Percentiles rank a stretch among this genome's conserved stretches.
phyloP scores from a whole-genome alignment of 1,140 invertebrate genomes.

The Zophobas morio region DNA sequence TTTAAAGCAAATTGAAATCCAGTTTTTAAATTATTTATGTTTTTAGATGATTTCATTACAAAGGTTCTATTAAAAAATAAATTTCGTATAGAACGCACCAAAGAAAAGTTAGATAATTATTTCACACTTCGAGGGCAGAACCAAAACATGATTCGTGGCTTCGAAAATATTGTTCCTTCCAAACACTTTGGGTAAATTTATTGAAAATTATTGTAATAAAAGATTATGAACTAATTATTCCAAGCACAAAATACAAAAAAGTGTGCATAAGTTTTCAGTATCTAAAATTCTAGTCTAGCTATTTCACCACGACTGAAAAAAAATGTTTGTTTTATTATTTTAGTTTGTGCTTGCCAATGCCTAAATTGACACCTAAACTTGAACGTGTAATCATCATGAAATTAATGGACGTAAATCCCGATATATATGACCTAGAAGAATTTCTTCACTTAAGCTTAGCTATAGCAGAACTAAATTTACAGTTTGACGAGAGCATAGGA shows the following conservation, averaged over 20 bases:
- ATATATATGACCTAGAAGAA: neutral
- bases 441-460: neutral
- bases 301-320: neutral
- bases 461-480: neutral
- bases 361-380: neutral
- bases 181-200: neutral
- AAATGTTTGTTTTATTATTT: neutral
- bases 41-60: constrained; percentile 25
- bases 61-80: constrained; percentile 1
- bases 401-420: neutral
- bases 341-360: neutral
- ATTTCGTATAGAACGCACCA: constrained; percentile 27
- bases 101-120: constrained; percentile 14
- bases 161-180: neutral
- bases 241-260: no score
- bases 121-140: neutral
- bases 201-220: no score
- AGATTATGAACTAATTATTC: no score
- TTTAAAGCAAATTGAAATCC: neutral
- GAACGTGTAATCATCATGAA: neutral
- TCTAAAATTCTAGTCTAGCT: no score
- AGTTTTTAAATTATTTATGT: constrained; percentile 4
- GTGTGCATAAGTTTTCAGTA: no score
- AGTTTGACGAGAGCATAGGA: neutral
- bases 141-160: neutral